Evolutionary conservation across 2,888 invertebrate species (phyloP), one percentile per base, ranked within the genome.

Genomic region (Nemotelus nigrinus): DNA sequence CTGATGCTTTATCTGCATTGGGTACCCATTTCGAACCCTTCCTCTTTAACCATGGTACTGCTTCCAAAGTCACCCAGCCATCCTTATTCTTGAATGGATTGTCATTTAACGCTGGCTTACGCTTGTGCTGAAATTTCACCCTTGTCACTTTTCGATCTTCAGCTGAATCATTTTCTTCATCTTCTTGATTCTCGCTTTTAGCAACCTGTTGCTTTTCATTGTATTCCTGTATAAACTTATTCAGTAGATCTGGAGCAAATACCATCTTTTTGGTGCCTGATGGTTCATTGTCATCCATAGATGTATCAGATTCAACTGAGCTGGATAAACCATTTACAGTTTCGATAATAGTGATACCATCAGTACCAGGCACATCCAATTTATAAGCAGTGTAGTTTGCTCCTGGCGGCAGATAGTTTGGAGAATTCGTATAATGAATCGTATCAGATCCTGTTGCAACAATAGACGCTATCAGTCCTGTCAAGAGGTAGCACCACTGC

Each of bases 1-100:
- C 74, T 82, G 85, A 86, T 39, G 87, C 88, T 78, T 89, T 88
- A 80, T 89, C 89, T 6, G 89, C 87, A 10, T 89, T 88, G 0
- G 92, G 91, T 83, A 93, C 92, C 94, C 94, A 94, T 85, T 93
- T 94, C 2, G 93, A 93, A 80, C 94, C 92, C 87, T 94, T 93
- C 81, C 93, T 93, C 8, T 92, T 90, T 0, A 93, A 93, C 94
- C 94, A 94, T 0, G 94, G 93, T 3, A 94, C 90, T 3, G 92
- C 93, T 81, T 94, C 94, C 77, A 94, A 85, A 1, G 92, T 91
- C 0, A 94, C 93, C 94, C 94, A 94, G 0, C 93, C 93, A 77
- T 92, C 92, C 82, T 91, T 90, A 78, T 93, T 79, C n/a, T 79
- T 80, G 85, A 77, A 80, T 89, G 8, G 45, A 48, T 48, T 60